A percentile compares a stretch with the other conserved stretches of the same genome.
phyloP scores from a whole-genome alignment of 2,888 invertebrate genomes.

The Electrophaes corylata region DNA sequence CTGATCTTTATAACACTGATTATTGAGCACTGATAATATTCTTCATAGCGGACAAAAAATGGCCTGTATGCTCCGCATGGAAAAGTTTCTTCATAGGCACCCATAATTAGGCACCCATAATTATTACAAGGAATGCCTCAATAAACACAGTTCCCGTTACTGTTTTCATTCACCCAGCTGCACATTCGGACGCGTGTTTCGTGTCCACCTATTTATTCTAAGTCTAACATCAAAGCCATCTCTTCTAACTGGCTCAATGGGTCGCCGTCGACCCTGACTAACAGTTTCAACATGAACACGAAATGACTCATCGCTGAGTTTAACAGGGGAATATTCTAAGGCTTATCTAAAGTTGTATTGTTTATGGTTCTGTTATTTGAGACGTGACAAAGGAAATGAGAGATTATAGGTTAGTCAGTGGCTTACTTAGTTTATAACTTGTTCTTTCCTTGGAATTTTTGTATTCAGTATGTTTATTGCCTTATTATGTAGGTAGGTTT shows the following conservation, averaged over 20 bases:
- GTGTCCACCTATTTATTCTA: slow-evolving; percentile 13
- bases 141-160: background rate
- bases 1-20: too few relatives aligned
- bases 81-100: too few relatives aligned
- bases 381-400: slow-evolving; percentile 1
- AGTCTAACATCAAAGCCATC: slow-evolving; percentile 41
- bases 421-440: background rate
- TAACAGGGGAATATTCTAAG: slow-evolving; percentile 4
- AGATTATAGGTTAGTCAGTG: slow-evolving; percentile 2
- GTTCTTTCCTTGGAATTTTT: background rate
- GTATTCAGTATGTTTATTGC: too few relatives aligned
- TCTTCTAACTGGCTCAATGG: slow-evolving; percentile 52
- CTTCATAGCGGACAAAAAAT: too few relatives aligned
- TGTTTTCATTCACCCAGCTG: slow-evolving; percentile 8
- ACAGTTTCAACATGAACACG: slow-evolving; percentile 24
- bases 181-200: slow-evolving; percentile 6
- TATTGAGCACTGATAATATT: too few relatives aligned
- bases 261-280: slow-evolving; percentile 39
- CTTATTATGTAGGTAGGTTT: too few relatives aligned
- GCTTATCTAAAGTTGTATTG: slow-evolving; percentile 7
- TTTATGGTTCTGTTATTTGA: slow-evolving; percentile 18
- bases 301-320: slow-evolving; percentile 14
- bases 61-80: too few relatives aligned
- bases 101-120: too few relatives aligned
- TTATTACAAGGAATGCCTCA: background rate